These are phyloP conservation scores for Nyctereutes procyonoides DNA, from an alignment of 2,113 vertebrate species.

Conservation along the genomic window DNA sequence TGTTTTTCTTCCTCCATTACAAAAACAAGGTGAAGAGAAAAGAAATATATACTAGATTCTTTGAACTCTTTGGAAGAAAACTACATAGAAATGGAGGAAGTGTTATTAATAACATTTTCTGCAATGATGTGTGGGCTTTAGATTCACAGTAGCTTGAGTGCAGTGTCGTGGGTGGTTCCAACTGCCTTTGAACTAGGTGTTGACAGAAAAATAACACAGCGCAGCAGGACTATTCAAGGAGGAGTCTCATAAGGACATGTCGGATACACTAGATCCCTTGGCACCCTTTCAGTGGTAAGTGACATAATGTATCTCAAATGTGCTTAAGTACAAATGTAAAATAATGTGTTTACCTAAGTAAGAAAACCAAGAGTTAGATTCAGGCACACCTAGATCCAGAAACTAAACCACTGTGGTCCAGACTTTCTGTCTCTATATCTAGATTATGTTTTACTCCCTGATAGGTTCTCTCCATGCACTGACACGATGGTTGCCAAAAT, in stretches of 20 bases:
- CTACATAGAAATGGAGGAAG: background rate
- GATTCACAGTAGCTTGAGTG: background rate
- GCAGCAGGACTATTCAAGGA: background rate
- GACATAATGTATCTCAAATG: background rate
- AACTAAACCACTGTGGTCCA: background rate
- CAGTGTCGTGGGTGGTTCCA: constrained; percentile 33
- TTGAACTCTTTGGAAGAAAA: background rate
- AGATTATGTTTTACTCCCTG: background rate
- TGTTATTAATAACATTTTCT: background rate
- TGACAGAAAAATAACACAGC: constrained; percentile 35
- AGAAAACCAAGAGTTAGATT: background rate
- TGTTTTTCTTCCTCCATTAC: background rate
- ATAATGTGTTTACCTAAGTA: background rate
- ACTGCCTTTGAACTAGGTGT: constrained; percentile 29
- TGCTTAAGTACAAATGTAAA: background rate
- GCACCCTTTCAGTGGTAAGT: background rate
- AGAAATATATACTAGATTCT: background rate
- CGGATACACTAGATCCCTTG: background rate
- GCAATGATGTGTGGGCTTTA: background rate
- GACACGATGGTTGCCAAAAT: too few species aligned
- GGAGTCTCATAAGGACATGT: background rate
- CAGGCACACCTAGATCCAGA: background rate
- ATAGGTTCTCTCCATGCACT: background rate
- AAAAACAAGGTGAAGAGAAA: background rate
- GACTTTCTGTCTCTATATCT: background rate